A percentile compares a stretch with the other conserved stretches of the same genome.
Conservation (phyloP, 53 echinoderm and acorn worm genomes). For the Holothuria scabra region DNA sequence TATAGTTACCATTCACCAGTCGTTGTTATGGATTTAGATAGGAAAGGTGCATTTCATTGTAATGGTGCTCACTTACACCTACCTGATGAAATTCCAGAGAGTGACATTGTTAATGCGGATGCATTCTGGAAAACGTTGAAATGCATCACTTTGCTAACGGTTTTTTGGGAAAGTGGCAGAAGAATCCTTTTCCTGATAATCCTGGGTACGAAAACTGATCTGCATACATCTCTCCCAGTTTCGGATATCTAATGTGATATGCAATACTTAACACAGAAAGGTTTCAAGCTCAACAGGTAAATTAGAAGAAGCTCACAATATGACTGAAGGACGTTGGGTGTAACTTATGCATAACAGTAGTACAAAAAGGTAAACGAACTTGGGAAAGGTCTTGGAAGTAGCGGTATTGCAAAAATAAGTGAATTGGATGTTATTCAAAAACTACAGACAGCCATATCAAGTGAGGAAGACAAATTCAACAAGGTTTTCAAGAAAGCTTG, state of each 20-base stretch:
- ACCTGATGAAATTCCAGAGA: conserved; percentile 1
- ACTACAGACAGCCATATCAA: background rate
- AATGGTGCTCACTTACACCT: background rate
- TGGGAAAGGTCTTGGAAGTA: conserved; percentile 8
- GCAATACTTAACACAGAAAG: conserved; percentile 38
- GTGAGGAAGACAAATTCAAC: conserved; percentile 7
- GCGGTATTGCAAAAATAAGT: background rate
- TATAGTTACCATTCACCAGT: conserved; percentile 27
- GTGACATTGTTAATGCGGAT: conserved; percentile 26
- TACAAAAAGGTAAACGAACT: conserved; percentile 13
- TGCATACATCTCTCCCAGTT: conserved; percentile 14
- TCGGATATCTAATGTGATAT: background rate
- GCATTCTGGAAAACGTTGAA: conserved; percentile 42
- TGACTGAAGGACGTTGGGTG: conserved; percentile 17
- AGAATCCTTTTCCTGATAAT: background rate
- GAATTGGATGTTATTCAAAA: conserved; percentile 1
- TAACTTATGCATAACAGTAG: conserved; percentile 7
- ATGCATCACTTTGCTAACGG: conserved; percentile 11
- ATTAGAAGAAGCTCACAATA: conserved; percentile 25
- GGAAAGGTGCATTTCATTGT: conserved; percentile 33
- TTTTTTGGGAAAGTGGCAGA: background rate
- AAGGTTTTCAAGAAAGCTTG: conserved; percentile 45
- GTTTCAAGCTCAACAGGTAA: background rate
- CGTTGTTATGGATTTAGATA: conserved; percentile 38
- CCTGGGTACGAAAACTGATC: conserved; percentile 11